These are phyloP conservation scores for Acanthosoma haemorrhoidale DNA, from an alignment of 2,888 invertebrate genomes.

Conservation along the genomic window DNA sequence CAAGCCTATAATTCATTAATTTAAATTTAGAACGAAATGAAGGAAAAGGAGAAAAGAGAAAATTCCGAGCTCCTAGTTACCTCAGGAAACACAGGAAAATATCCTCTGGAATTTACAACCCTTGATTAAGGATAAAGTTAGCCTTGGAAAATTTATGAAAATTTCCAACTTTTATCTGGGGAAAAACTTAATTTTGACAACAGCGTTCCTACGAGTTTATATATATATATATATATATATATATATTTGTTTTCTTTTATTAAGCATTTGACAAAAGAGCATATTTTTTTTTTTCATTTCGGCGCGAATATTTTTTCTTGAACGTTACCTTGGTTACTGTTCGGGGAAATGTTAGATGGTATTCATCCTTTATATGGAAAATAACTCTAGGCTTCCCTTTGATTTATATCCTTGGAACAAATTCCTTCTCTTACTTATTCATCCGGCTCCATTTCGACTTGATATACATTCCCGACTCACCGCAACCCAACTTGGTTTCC, in stretches of 20 bases:
- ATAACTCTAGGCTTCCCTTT: neutral
- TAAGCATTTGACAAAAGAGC: neutral
- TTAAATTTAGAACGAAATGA: too few relatives aligned
- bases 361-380: neutral
- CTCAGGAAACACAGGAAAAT: too few relatives aligned
- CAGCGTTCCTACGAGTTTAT: neutral
- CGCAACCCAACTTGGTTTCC: neutral
- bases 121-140: neutral
- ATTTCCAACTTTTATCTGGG: neutral
- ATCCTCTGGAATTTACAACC: neutral
- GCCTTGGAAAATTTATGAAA: neutral
- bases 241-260: neutral
- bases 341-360: neutral
- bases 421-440: neutral
- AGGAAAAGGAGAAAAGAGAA: too few relatives aligned
- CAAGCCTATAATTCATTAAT: too few relatives aligned
- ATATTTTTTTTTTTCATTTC: neutral
- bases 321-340: neutral
- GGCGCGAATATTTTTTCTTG: neutral
- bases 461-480: neutral
- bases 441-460: neutral
- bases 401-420: neutral
- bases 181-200: conserved; percentile 5
- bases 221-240: too few relatives aligned
- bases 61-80: too few relatives aligned